phyloP scores from a whole-genome alignment of 2,888 invertebrate species.

The Lasioglossum oenotherae region DNA sequence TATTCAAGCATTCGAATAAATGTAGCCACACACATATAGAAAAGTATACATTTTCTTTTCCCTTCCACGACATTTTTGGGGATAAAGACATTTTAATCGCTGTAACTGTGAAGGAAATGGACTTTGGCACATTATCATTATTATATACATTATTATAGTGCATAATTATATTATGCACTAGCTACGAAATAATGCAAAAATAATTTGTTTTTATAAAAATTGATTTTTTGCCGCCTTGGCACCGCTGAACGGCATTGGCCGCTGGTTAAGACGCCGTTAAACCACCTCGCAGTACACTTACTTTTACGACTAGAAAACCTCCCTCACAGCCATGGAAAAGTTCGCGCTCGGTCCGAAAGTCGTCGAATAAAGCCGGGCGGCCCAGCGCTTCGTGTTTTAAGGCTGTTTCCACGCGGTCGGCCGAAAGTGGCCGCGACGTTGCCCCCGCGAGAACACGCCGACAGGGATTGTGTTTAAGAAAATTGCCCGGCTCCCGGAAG shows the following conservation, averaged over 20 bases:
- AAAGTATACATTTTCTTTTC: too few species aligned
- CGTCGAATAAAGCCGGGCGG: slow-evolving; percentile 59
- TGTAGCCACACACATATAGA: too few species aligned
- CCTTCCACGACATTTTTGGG: too few species aligned
- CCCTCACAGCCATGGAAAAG: slow-evolving; percentile 55
- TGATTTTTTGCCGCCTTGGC: too few species aligned
- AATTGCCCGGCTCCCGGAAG: slow-evolving; percentile 45
- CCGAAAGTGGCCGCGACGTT: background rate
- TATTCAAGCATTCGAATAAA: too few species aligned
- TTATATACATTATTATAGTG: too few species aligned
- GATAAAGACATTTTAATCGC: too few species aligned
- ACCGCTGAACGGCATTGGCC: slow-evolving; percentile 26
- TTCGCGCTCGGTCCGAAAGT: slow-evolving; percentile 62
- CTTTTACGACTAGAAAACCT: slow-evolving; percentile 63
- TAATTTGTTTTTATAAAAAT: too few species aligned
- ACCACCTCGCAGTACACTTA: slow-evolving; percentile 66
- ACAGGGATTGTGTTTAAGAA: slow-evolving; percentile 54
- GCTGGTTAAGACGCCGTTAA: slow-evolving; percentile 69
- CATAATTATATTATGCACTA: too few species aligned
- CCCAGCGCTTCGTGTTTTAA: slow-evolving; percentile 40
- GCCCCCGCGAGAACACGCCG: slow-evolving; percentile 18
- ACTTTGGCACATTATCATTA: too few species aligned
- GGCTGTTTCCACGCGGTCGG: slow-evolving; percentile 38
- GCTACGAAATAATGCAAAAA: too few species aligned
- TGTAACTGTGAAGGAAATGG: too few species aligned